Conservation (phyloP, 2,797 vertebrate genomes). For the Echiichthys vipera region DNA sequence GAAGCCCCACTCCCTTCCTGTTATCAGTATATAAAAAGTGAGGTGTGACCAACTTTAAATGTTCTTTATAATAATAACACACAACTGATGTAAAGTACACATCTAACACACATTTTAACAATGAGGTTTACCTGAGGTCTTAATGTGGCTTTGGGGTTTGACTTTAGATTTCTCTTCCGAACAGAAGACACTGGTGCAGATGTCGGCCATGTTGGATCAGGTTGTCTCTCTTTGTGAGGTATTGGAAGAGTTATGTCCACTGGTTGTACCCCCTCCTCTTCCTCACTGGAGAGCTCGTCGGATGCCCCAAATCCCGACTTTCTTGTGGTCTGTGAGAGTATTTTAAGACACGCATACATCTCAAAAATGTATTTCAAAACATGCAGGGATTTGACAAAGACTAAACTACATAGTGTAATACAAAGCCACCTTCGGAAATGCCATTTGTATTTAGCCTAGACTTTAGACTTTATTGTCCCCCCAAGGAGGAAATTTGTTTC, state of each 20-base stretch:
- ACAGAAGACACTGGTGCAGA: constrained; percentile 75
- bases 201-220: constrained; percentile 74
- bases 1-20: constrained; percentile 62
- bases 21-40: background rate
- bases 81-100: background rate
- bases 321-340: constrained; percentile 76
- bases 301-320: constrained; percentile 83
- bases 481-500: no score
- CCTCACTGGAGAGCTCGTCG: constrained; percentile 94
- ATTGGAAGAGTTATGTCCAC: constrained; percentile 54
- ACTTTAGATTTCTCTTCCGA: constrained; percentile 79
- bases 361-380: background rate
- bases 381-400: background rate
- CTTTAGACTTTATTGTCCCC: no score
- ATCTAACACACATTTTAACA: background rate
- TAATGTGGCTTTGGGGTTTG: constrained; percentile 41
- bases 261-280: constrained; percentile 83
- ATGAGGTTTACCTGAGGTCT: constrained; percentile 63
- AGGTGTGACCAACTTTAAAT: background rate
- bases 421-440: background rate
- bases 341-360: background rate
- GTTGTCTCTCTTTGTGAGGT: constrained; percentile 61
- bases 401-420: background rate
- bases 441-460: no score
- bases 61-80: background rate